Percentiles rank a stretch among this genome's conserved stretches.
Conservation (phyloP, 1,140 invertebrate genomes). For the Fopius arisanus region DNA sequence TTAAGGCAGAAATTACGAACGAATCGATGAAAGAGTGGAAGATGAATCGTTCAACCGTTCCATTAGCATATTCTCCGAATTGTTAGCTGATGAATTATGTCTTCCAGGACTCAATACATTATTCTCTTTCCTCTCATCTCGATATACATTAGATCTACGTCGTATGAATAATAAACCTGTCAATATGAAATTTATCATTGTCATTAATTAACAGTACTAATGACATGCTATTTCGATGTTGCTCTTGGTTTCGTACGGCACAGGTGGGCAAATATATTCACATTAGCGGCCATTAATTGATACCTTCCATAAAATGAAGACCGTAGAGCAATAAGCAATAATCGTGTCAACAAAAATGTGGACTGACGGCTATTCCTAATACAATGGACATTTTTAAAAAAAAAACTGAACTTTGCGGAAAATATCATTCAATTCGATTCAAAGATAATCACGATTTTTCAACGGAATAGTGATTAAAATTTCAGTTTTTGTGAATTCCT, state of each 20-base stretch:
- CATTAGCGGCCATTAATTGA: slow-evolving; percentile 21
- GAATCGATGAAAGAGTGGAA: too few relatives aligned
- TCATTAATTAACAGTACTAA: slow-evolving; percentile 20
- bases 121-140: not conserved
- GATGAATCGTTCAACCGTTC: not conserved
- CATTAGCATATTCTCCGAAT: not conserved
- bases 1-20: too few relatives aligned
- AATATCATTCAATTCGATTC: too few relatives aligned
- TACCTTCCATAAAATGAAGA: not conserved
- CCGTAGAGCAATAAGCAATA: not conserved
- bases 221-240: slow-evolving; percentile 3
- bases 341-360: not conserved
- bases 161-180: slow-evolving; percentile 9
- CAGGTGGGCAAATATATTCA: slow-evolving; percentile 14
- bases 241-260: not conserved
- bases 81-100: not conserved
- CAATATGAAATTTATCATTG: slow-evolving; percentile 22
- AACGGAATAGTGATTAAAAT: too few relatives aligned
- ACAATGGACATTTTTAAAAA: too few relatives aligned
- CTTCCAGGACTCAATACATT: not conserved
- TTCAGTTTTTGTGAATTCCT: too few relatives aligned
- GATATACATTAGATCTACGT: not conserved
- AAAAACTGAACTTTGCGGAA: too few relatives aligned
- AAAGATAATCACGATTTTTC: too few relatives aligned
- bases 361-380: slow-evolving; percentile 1